Evolutionary conservation across 2,888 invertebrate genomes (phyloP), one percentile per base, ranked within the genome.

Genomic region (Eupithecia centaureata): DNA sequence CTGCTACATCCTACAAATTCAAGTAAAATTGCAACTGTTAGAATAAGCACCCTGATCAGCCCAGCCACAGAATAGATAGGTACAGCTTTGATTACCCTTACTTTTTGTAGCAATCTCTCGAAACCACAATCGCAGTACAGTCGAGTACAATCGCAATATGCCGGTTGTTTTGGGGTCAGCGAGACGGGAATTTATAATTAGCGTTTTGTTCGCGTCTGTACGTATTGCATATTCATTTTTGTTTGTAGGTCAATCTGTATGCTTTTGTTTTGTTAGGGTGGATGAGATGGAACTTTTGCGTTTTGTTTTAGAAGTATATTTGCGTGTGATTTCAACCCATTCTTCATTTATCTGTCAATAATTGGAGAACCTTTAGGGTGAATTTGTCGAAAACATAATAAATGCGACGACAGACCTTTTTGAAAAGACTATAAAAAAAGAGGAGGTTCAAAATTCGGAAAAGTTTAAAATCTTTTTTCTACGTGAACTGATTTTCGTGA

Each of bases 141-240:
- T 60, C 59, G 25, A 28, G 52, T 7, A 35, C 57, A 22, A 25
- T 57, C 27, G 35, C 28, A 58, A 28, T 32, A 32, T 5, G 7
- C 22, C 25, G 25, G 61, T 47, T 54, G 32, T 35, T 57, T 51
- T 63, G 32, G 65, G 22, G 33, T 58, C 59, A 38, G 25, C 63
- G 63, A 63, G n/a, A 33, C 58, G 68, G 38, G 58, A 63, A 68
- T 70, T 65, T 68, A 60, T 73, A 73, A 73, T 70, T 67, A 69
- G 57, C 33, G 22, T 62, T 60, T 56, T 68, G 61, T 47, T 35
- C 70, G 70, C 66, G 64, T 62, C 65, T 61, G 63, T 69, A 67
- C 72, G 8, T 65, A 15, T 54, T 61, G 71, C 67, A 65, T 35
- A 67, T 64, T 56, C 65, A 51, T 65, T 59, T 27, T 22, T 32